These are phyloP conservation scores for Slavum lentiscoides DNA, from an alignment of 2,888 invertebrate species.

Conservation along the genomic window DNA sequence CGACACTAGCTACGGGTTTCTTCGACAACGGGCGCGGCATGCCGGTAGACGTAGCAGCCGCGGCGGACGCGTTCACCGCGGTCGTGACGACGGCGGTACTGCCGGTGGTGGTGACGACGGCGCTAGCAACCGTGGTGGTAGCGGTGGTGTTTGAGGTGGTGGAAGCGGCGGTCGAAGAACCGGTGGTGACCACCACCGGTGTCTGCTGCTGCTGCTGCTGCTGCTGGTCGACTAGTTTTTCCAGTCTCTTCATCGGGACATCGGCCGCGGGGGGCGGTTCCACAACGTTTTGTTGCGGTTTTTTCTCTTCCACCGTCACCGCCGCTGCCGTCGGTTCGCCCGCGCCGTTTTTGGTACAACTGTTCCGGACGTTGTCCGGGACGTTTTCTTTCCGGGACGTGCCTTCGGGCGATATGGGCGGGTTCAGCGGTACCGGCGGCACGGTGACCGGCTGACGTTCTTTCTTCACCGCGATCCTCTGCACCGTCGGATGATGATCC, in stretches of 20 bases:
- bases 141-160: too few species aligned
- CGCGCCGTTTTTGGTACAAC: slow-evolving; percentile 5
- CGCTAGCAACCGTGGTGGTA: too few species aligned
- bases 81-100: too few species aligned
- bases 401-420: slow-evolving; percentile 36
- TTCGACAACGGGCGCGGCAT: neutral
- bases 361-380: slow-evolving; percentile 35
- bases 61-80: neutral
- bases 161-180: neutral
- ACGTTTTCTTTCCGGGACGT: slow-evolving; percentile 43
- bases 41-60: neutral
- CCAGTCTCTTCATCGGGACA: slow-evolving; percentile 41
- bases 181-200: neutral
- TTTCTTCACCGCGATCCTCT: neutral
- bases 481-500: neutral
- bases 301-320: slow-evolving; percentile 5
- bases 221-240: slow-evolving; percentile 49
- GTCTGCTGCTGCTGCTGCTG: neutral
- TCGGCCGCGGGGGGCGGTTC: neutral
- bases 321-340: neutral
- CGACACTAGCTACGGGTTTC: neutral
- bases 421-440: neutral
- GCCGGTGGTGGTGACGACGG: too few species aligned
- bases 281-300: neutral
- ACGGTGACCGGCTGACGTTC: neutral